Percentiles rank a stretch among this genome's conserved stretches.
phyloP scores from a whole-genome alignment of 2,113 vertebrate species.

The Aspidoscelis tigris region DNA sequence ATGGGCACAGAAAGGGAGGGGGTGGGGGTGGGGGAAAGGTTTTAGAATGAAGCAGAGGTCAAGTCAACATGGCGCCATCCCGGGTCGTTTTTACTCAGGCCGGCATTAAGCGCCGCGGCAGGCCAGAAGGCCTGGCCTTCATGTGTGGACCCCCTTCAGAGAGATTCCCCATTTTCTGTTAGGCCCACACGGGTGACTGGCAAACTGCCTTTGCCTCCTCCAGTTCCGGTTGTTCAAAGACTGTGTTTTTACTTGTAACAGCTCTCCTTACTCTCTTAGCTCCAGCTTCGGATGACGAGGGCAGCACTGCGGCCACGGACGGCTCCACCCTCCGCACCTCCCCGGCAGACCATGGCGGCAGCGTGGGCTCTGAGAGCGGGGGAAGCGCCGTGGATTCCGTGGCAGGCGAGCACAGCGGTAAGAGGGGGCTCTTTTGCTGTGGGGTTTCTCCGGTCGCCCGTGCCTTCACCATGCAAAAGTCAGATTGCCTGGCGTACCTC shows the following conservation, averaged over 20 bases:
- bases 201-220: too few relatives aligned
- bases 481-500: too few relatives aligned
- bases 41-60: too few relatives aligned
- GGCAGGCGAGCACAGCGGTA: slow-evolving; percentile 97
- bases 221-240: slow-evolving; percentile 39
- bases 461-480: neutral
- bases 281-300: slow-evolving; percentile 98
- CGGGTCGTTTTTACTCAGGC: too few relatives aligned
- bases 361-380: slow-evolving; percentile 97
- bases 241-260: slow-evolving; percentile 93
- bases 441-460: neutral
- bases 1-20: too few relatives aligned
- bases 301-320: slow-evolving; percentile 97
- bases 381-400: slow-evolving; percentile 97
- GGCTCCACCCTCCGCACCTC: slow-evolving; percentile 97
- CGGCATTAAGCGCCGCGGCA: too few relatives aligned
- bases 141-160: too few relatives aligned
- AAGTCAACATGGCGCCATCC: too few relatives aligned
- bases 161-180: too few relatives aligned
- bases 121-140: too few relatives aligned
- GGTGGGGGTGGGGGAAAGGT: too few relatives aligned
- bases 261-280: slow-evolving; percentile 96
- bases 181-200: too few relatives aligned
- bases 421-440: slow-evolving; percentile 10
- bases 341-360: slow-evolving; percentile 96